Conservation (phyloP, 1,140 invertebrate genomes). For the Pogonomyrmex barbatus region DNA sequence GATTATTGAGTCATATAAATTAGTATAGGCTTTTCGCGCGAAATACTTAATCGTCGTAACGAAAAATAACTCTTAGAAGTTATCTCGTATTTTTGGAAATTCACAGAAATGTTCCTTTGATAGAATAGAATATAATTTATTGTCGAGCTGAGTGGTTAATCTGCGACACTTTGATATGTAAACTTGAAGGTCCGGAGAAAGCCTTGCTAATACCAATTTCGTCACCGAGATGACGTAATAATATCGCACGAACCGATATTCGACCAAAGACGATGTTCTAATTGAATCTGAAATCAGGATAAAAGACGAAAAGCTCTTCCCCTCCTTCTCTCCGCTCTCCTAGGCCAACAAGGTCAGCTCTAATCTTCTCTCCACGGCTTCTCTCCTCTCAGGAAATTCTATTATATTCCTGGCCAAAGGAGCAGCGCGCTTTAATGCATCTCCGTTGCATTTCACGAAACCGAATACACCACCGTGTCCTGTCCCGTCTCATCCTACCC, state of each 20-base stretch:
- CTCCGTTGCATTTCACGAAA: slow-evolving; percentile 60
- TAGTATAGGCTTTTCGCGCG: not conserved
- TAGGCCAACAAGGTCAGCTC: slow-evolving; percentile 36
- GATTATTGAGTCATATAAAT: not conserved
- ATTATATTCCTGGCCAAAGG: slow-evolving; percentile 53
- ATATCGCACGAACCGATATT: slow-evolving; percentile 18
- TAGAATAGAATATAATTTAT: not conserved
- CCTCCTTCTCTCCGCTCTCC: not conserved
- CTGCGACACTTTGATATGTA: not conserved
- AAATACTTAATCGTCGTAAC: not conserved
- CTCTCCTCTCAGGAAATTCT: slow-evolving; percentile 50
- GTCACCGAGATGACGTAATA: not conserved
- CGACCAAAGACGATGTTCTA: slow-evolving; percentile 14
- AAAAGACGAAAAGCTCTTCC: slow-evolving; percentile 12
- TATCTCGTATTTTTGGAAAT: not conserved
- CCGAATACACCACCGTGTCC: slow-evolving; percentile 45
- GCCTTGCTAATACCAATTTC: not conserved
- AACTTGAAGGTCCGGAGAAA: not conserved
- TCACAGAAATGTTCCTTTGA: not conserved
- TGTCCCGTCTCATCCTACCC: not conserved
- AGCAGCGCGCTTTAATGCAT: slow-evolving; percentile 53
- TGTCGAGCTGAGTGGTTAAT: too few relatives aligned
- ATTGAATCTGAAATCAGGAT: not conserved
- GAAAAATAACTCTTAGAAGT: too few relatives aligned
- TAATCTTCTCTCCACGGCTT: slow-evolving; percentile 43